phyloP scores from a whole-genome alignment of 2,888 invertebrate species.

The Drosophila aldrichi region DNA sequence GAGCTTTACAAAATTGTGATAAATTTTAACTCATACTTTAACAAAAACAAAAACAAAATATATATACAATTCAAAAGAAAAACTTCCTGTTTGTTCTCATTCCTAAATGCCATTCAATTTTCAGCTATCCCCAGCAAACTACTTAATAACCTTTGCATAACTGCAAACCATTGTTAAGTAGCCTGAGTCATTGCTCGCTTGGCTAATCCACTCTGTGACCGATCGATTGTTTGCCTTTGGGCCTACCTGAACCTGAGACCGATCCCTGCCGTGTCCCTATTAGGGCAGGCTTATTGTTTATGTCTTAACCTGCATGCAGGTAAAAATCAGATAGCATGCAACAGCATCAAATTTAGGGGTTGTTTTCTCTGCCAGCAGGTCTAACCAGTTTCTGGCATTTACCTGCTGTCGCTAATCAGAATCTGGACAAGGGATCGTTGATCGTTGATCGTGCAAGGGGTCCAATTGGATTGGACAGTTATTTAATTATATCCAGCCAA shows the following conservation, averaged over 20 bases:
- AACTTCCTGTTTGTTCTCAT: constrained; percentile 30
- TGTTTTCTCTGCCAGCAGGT: constrained; percentile 35
- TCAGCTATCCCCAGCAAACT: constrained; percentile 23
- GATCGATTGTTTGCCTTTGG: constrained; percentile 23
- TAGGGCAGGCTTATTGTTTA: constrained; percentile 49
- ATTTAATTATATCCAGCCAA: constrained; percentile 26
- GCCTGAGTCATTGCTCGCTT: constrained; percentile 21
- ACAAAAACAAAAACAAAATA: constrained; percentile 60
- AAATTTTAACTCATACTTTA: constrained; percentile 62
- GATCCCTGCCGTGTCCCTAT: constrained; percentile 16
- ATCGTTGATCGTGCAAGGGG: constrained; percentile 12
- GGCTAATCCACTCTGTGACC: constrained; percentile 59
- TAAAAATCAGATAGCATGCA: constrained; percentile 41
- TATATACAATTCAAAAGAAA: constrained; percentile 44
- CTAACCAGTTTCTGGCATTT: constrained; percentile 56
- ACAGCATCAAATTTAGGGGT: constrained; percentile 58
- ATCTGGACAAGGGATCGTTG: constrained; percentile 9
- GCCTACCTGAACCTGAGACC: constrained; percentile 26
- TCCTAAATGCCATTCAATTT: constrained; percentile 43
- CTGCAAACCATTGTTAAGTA: constrained; percentile 55
- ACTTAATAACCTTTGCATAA: constrained; percentile 39
- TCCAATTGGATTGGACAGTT: constrained; percentile 60
- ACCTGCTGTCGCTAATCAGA: constrained; percentile 35
- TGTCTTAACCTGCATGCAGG: constrained; percentile 68
- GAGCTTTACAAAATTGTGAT: constrained; percentile 78